phyloP scores from a whole-genome alignment of 2,888 invertebrate species.

The Odontothrips loti region DNA sequence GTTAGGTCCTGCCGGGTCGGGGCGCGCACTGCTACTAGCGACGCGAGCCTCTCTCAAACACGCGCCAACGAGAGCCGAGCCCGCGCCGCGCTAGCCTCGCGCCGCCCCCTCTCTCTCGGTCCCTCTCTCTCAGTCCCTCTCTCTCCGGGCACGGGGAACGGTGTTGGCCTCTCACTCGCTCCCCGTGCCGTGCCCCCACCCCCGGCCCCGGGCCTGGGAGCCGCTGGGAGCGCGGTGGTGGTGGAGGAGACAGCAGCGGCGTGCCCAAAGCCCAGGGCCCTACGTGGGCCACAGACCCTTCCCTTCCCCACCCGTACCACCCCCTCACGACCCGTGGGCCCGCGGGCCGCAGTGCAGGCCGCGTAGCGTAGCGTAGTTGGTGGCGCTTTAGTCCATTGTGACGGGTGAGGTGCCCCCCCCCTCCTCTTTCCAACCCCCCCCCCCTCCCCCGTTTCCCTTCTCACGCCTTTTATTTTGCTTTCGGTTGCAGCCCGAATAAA shows the following conservation, averaged over 20 bases:
- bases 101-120: neutral
- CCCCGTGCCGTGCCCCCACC: neutral
- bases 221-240: neutral
- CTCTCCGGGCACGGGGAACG: neutral
- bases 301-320: no score
- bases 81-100: constrained; percentile 8
- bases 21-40: constrained; percentile 6
- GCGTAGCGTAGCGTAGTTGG: neutral
- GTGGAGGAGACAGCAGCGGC: neutral
- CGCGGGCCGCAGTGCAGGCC: neutral
- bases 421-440: no score
- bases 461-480: no score
- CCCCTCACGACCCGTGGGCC: neutral
- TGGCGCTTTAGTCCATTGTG: no score
- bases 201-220: neutral
- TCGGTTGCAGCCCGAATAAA: no score
- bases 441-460: no score
- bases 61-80: neutral
- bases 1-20: neutral
- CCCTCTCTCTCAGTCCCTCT: neutral
- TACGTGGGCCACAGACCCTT: neutral
- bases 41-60: neutral
- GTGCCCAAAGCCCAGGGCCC: no score
- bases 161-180: neutral
- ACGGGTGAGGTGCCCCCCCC: no score